A percentile compares a stretch with the other conserved stretches of the same genome.
Evolutionary conservation across 1,140 invertebrate genomes (phyloP).

Genomic region (Brachionus manjavacas): DNA sequence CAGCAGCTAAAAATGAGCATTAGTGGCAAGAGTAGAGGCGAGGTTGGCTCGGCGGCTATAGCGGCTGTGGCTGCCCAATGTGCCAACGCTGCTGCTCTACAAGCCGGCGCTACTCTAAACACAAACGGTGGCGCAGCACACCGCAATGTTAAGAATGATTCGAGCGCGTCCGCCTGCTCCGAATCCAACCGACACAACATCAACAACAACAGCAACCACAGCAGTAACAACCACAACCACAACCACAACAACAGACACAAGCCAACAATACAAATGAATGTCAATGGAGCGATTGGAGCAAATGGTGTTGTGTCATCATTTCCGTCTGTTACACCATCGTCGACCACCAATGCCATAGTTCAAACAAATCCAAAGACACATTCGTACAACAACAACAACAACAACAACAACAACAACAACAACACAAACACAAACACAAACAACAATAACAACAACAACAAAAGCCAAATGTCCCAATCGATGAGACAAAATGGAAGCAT

Average conservation of each 20-base stretch:
- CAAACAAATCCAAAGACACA: neutral
- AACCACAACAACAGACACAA: neutral
- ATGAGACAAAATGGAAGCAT: neutral
- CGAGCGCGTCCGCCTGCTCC: neutral
- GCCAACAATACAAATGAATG: neutral
- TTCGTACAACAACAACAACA: neutral
- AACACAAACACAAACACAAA: no score
- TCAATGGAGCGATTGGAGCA: no score
- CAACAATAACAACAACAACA: no score
- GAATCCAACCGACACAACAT: neutral
- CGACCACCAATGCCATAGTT: neutral
- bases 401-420: no score
- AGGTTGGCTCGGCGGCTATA: neutral
- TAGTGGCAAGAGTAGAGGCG: neutral
- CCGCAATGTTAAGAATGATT: neutral
- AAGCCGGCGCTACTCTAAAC: neutral
- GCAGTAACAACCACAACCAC: no score
- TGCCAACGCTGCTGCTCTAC: slow-evolving; percentile 10
- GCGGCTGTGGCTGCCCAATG: slow-evolving; percentile 11
- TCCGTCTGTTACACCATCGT: neutral
- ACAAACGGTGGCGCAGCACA: neutral
- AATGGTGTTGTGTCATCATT: neutral
- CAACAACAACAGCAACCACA: no score
- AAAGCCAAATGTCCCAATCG: neutral
- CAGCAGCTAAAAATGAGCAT: neutral